Base-by-base conservation (phyloP, 2,113 vertebrate species). In the Catharus bicknelli region DNA sequence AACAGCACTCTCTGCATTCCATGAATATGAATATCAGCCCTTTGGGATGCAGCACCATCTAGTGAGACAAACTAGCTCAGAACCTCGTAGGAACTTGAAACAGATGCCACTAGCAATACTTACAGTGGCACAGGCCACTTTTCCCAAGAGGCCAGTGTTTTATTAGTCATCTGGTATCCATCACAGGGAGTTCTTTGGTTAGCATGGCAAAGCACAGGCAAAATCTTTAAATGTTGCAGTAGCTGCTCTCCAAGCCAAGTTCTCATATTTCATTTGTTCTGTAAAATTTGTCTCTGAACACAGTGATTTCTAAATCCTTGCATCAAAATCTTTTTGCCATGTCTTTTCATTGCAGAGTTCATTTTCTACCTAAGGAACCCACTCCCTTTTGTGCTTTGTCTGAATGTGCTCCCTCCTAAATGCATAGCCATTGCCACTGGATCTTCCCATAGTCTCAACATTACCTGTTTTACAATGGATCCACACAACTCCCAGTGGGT, bases 1-100 rank as follows among this genome's bases (percentile, higher is more conserved):
- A 86, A 58, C 51, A 20, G 42, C 59, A 45, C 2, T 47, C 30
- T 67, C 59, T 30, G 29, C 16, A 2, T 66, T 67, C 59, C 2
- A 4, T 9, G 29, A 53, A 83, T 20, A 25, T 34, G 58, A 51
- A 7, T n/a, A 51, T 29, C 34, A 86, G 90, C 90, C 92, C 88
- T 90, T 88, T 77, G 76, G 86, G 63, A 88, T 30, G 48, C 59
- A 95, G 95, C 95, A 91, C 93, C 90, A 94, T 58, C 93, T 96
- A 95, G 85, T 86, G 95, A 91, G 22, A 78, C 8, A 27, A 83
- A 57, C 20, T 21, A 85, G 48, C 59, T 77, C 68, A 54, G 16
- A 68, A 62, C 42, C 40, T 76, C 66, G 20, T 0, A 47, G 16
- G 42, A 5, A 36, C 48, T 63, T 26, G 30, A 82, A 79, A 38